These are phyloP conservation scores for Catotricha subobsoleta DNA, from an alignment of 2,888 invertebrate genomes.

Conservation along the genomic window DNA sequence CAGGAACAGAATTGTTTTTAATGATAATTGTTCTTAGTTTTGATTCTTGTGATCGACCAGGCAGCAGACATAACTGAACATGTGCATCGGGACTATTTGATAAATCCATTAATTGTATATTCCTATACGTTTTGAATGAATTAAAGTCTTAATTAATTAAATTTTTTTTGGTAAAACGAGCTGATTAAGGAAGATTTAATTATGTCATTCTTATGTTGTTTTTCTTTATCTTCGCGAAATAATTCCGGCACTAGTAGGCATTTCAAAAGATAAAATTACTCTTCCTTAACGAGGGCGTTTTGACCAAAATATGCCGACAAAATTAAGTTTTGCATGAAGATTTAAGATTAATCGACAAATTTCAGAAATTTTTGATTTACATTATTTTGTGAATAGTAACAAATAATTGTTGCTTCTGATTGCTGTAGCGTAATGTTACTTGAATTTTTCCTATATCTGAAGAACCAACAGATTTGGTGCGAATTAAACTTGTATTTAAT, in stretches of 20 bases:
- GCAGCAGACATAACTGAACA: conserved; percentile 71
- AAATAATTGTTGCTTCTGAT: conserved; percentile 61
- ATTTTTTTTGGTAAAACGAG: too few species aligned
- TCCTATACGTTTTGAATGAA: conserved; percentile 31
- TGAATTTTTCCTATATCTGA: conserved; percentile 64
- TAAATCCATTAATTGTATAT: conserved; percentile 64
- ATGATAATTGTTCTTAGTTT: conserved; percentile 67
- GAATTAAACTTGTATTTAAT: neutral
- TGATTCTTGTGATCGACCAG: conserved; percentile 66
- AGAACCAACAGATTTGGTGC: conserved; percentile 39
- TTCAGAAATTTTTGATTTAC: too few species aligned
- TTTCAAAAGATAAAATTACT: too few species aligned
- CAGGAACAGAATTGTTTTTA: conserved; percentile 80
- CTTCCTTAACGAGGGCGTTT: too few species aligned
- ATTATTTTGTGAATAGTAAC: conserved; percentile 78
- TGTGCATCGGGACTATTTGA: conserved; percentile 76
- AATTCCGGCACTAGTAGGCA: too few species aligned
- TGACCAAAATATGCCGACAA: too few species aligned
- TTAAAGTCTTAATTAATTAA: too few species aligned
- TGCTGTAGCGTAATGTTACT: conserved; percentile 68
- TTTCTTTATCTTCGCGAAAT: too few species aligned
- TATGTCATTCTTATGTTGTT: neutral
- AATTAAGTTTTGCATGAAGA: too few species aligned
- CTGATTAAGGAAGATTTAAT: too few species aligned
- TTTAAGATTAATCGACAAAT: too few species aligned